phyloP scores from a whole-genome alignment of 2,888 invertebrate species.

The Galerucella calmariensis region DNA sequence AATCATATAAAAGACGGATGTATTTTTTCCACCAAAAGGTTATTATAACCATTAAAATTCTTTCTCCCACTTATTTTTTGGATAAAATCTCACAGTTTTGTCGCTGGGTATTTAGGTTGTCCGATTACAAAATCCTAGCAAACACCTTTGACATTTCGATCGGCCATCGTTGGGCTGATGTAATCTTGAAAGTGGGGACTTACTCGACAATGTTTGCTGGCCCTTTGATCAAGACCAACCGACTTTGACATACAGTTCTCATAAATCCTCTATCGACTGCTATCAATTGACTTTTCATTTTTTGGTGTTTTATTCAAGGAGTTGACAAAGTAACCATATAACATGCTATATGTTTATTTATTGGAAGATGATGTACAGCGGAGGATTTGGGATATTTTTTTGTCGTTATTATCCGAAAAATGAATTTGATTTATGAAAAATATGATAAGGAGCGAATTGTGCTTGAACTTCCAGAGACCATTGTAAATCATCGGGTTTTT shows the following conservation, averaged over 20 bases:
- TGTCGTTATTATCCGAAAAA: neutral
- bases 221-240: constrained; percentile 47
- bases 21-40: neutral
- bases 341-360: constrained; percentile 35
- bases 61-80: constrained; percentile 27
- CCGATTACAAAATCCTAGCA: constrained; percentile 45
- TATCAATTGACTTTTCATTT: constrained; percentile 45
- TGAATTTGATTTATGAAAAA: neutral
- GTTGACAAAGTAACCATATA: constrained; percentile 38
- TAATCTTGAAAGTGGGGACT: constrained; percentile 40
- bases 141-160: constrained; percentile 32
- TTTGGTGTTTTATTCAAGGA: constrained; percentile 35
- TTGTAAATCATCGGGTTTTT: no score
- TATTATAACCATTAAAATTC: neutral
- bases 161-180: constrained; percentile 38
- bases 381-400: neutral
- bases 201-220: constrained; percentile 24
- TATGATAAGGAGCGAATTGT: neutral
- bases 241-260: constrained; percentile 50
- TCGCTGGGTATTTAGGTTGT: constrained; percentile 23
- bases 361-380: constrained; percentile 23
- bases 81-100: constrained; percentile 34
- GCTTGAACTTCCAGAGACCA: no score
- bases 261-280: constrained; percentile 49
- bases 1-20: neutral